Base-by-base conservation (phyloP, 2,888 invertebrate genomes). In the Pammene fasciana region DNA sequence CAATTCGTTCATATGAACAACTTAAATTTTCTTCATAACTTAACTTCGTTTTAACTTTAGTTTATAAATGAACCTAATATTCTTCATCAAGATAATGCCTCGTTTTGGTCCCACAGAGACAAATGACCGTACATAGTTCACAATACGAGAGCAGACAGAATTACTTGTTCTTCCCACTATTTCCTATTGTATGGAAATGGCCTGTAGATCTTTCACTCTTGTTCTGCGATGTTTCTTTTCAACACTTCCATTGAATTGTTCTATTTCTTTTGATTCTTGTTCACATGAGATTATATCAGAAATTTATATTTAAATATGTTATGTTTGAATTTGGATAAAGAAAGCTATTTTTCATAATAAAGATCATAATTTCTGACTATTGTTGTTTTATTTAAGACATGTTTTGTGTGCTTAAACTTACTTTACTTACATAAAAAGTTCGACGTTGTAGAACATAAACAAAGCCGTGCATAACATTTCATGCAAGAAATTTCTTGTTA, bases 171-270 rank as follows among this genome's bases (percentile, higher is more conserved):
- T 79, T 80, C 80, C 72, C 80, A 78, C 77, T 72, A 78, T 75
- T 73, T 75, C 72, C 78, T 65, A 82, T 82, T 83, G 81, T 83
- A 79, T 80, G 81, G 78, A 77, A 81, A 83, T 80, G 72, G 68
- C 71, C 72, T 71, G 73, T 60, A 60, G 54, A 70, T 70, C 65
- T 60, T 65, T 60, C 65, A 65, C 65, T 48, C 65, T 60, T 60
- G 65, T 65, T 48, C 26, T 26, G 45, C n/a, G 45, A 54, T 65
- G 65, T 70, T 70, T 60, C 70, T 65, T 70, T 70, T 60, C 46
- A 54, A 55, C 54, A 45, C 46, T n/a, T 60, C 46, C 48, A 54
- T 70, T 55, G 59, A 59, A 59, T 54, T 54, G 59, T 60, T 65
- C 6, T 18, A 50, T n/a, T 59, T 36, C 36, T n/a, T 36, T 43